Evolutionary conservation across 2,113 vertebrate species (phyloP).

Genomic region (Lycaon pictus): DNA sequence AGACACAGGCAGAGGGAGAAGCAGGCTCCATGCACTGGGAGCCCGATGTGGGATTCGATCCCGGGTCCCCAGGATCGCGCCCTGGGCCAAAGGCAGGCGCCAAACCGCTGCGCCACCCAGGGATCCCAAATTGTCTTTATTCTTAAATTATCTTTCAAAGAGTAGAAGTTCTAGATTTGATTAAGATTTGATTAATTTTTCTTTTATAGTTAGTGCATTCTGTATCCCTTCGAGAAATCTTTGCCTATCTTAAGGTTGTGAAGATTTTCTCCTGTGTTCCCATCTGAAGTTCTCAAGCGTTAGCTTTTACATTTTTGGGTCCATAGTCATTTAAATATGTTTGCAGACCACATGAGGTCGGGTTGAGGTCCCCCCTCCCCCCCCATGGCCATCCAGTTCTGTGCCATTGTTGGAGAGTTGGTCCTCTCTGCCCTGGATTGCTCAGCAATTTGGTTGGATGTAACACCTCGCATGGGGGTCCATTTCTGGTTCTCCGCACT

Average conservation of each 20-base stretch:
- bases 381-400: neutral
- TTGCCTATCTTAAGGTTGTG: neutral
- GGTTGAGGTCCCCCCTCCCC: neutral
- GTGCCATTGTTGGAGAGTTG: fast-evolving
- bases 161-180: neutral
- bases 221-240: neutral
- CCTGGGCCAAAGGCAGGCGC: no score
- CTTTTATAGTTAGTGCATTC: neutral
- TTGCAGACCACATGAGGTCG: fast-evolving
- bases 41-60: no score
- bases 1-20: no score
- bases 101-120: no score
- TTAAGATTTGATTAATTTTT: neutral
- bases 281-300: neutral
- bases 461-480: neutral
- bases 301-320: neutral
- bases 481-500: no score
- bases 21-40: no score
- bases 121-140: no score
- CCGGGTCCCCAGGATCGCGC: no score
- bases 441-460: neutral
- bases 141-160: neutral
- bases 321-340: neutral
- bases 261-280: neutral
- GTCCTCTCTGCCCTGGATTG: neutral